phyloP scores from a whole-genome alignment of 2,888 invertebrate genomes.

The Limnephilus lunatus region DNA sequence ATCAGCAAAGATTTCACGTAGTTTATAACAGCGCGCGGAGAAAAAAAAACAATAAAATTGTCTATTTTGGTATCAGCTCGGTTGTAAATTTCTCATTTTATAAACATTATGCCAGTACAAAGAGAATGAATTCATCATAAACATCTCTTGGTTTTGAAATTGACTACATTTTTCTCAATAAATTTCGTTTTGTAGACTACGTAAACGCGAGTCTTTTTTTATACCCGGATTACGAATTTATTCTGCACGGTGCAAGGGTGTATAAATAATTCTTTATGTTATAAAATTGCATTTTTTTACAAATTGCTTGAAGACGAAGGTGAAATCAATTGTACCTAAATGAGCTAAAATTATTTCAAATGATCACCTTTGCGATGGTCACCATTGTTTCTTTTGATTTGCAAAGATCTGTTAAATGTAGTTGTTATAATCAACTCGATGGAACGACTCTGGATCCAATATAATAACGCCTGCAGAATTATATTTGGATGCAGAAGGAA shows the following conservation, averaged over 20 bases:
- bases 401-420: no score
- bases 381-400: no score
- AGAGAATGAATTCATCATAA: neutral
- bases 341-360: no score
- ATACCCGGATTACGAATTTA: neutral
- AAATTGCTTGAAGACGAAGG: neutral
- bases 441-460: no score
- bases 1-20: neutral
- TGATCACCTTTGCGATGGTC: no score
- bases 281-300: neutral
- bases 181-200: neutral
- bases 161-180: neutral
- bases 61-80: neutral
- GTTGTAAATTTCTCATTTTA: neutral
- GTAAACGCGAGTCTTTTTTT: neutral
- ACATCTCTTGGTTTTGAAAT: neutral
- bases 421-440: no score
- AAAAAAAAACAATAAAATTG: neutral
- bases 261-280: neutral
- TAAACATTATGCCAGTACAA: neutral
- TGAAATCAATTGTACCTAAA: neutral
- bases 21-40: neutral
- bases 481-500: no score
- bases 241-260: neutral
- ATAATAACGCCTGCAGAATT: no score